Conservation (phyloP, 2,113 vertebrate genomes). For the Ageneiosus marmoratus region DNA sequence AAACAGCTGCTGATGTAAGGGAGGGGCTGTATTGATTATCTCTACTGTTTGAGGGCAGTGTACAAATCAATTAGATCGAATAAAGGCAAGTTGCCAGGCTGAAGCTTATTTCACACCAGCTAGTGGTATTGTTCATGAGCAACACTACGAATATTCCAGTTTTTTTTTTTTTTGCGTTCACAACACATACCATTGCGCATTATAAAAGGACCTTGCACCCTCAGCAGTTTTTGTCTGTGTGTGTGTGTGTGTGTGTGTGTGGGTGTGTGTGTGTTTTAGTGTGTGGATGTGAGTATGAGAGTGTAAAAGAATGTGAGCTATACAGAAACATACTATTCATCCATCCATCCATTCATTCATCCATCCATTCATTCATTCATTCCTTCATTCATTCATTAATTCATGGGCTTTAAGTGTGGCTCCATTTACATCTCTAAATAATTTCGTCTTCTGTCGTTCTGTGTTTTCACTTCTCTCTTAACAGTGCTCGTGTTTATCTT, state of each 20-base stretch:
- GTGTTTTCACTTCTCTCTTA: conserved; percentile 51
- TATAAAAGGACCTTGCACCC: conserved; percentile 8
- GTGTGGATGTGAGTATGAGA: background rate
- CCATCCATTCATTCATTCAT: background rate
- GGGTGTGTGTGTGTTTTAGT: background rate
- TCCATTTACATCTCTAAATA: background rate
- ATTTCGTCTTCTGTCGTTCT: background rate
- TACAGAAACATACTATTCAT: background rate
- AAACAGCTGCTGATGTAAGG: conserved; percentile 17
- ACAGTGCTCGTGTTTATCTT: conserved; percentile 59
- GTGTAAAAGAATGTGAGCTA: background rate
- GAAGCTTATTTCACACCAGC: conserved; percentile 1
- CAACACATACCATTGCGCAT: conserved; percentile 6
- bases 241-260: too few species aligned
- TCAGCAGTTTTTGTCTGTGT: conserved; percentile 21
- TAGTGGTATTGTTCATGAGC: background rate
- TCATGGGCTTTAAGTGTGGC: background rate
- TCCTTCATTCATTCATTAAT: conserved; percentile 1
- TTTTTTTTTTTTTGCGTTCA: background rate
- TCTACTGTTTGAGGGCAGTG: conserved; percentile 3
- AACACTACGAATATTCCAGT: background rate
- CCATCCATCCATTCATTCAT: background rate
- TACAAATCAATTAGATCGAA: conserved; percentile 15
- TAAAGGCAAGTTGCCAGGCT: background rate
- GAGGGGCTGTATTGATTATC: conserved; percentile 23